Conservation (phyloP, 2,113 vertebrate genomes). For the Eublepharis macularius region DNA sequence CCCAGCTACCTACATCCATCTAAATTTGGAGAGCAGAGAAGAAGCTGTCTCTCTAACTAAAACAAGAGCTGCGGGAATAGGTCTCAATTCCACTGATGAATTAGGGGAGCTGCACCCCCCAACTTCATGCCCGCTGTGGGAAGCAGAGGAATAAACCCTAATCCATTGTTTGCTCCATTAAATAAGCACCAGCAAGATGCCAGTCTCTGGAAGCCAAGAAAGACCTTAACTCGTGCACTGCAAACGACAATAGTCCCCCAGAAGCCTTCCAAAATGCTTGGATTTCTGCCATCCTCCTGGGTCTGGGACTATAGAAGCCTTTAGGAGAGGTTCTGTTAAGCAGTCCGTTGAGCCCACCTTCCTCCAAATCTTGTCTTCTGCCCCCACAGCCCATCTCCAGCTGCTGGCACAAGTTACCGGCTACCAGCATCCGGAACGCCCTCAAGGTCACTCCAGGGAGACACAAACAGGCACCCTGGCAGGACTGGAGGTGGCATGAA, state of each 20-base stretch:
- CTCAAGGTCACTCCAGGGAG: conserved; percentile 39
- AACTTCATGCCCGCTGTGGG: background rate
- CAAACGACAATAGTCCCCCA: background rate
- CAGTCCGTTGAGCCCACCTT: too few species aligned
- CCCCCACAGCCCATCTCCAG: background rate
- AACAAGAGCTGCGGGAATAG: too few species aligned
- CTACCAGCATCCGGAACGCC: background rate
- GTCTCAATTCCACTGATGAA: background rate
- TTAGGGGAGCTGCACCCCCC: background rate
- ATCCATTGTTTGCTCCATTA: background rate
- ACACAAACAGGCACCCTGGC: background rate
- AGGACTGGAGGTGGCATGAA: too few species aligned
- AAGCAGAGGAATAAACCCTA: background rate
- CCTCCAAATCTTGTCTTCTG: too few species aligned
- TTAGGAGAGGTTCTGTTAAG: too few species aligned
- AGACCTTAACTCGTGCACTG: background rate
- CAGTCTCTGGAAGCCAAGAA: background rate
- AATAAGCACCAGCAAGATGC: background rate
- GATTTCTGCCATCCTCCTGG: background rate
- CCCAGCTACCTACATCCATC: background rate
- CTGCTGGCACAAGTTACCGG: background rate
- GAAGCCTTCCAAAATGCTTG: background rate
- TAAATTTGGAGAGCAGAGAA: background rate
- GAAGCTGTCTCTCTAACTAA: background rate
- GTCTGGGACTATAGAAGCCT: background rate